Evolutionary conservation across 2,113 vertebrate species (phyloP), one percentile per base, ranked within the genome.

Genomic region (Anoura caudifer): DNA sequence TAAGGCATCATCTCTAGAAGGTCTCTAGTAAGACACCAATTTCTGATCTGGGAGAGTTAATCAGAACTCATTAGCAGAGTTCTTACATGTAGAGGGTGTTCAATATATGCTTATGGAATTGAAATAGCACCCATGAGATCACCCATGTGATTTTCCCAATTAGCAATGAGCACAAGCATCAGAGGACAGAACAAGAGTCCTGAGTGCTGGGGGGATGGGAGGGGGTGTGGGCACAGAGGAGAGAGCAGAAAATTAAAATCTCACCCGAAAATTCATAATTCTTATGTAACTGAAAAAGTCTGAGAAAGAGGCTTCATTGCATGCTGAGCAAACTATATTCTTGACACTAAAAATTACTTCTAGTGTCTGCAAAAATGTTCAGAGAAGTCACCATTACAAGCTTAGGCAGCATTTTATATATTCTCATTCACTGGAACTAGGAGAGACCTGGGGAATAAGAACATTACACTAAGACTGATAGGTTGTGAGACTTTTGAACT

Each of bases 271-370:
- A 90, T 70, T 84, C 59, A 70, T n/a, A 54, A 89, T 80, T 87
- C 12, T 75, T 75, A 47, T 11, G n/a, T 31, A 90, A 89, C 26
- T 81, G 43, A 36, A 86, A 81, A 85, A 56, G 24, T 17, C 67
- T 94, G 87, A 84, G 10, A 94, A 90, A 61, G 38, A 31, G 12
- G 52, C n/a, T 96, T 92, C 33, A 8, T 65, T 84, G 41, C 65
- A 6, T 77, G 38, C 65, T 91, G 75, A 47, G 47, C 47, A 90
- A 86, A 90, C 80, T 69, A 43, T 59, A 81, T 85, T 79, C 84
- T 90, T 95, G 47, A 82, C 75, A 69, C 47, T 20, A 95, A 93
- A 73, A 90, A 61, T 47, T 83, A 50, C 85, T 87, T 91, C 56
- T 90, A 56, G n/a, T 61, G 41, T 24, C 70, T 91, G 16, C 41